These are phyloP conservation scores for Xenotilapia caudafasciata DNA, from an alignment of 2,113 vertebrate species.

Conservation along the genomic window DNA sequence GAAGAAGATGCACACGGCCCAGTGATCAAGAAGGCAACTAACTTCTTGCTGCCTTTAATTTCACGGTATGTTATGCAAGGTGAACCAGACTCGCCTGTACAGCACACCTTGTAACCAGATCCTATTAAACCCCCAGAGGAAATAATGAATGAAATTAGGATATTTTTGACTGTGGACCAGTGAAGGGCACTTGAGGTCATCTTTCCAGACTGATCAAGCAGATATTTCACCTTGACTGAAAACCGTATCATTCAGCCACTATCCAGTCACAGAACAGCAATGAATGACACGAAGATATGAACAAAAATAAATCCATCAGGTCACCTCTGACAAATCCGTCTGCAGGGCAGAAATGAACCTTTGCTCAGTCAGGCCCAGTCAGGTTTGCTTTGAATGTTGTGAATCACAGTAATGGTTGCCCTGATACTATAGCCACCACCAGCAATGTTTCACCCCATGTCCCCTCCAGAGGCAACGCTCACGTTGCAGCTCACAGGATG, in stretches of 20 bases:
- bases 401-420: conserved; percentile 27
- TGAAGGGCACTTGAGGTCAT: neutral
- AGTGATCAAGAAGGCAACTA: neutral
- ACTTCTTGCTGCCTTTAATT: neutral
- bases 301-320: neutral
- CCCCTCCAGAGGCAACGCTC: conserved; percentile 35
- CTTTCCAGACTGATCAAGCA: neutral
- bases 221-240: neutral
- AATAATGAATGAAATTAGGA: neutral
- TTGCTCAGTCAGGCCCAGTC: neutral
- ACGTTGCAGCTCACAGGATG: conserved; percentile 11
- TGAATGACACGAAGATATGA: neutral
- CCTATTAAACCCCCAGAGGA: neutral
- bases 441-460: conserved; percentile 12
- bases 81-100: neutral
- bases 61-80: neutral
- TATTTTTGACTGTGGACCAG: neutral
- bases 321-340: conserved; percentile 12
- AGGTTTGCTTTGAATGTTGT: neutral
- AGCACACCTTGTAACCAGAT: neutral
- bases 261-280: neutral
- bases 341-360: neutral
- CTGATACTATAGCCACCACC: neutral
- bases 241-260: neutral
- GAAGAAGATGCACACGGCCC: neutral